A percentile compares a stretch with the other conserved stretches of the same genome.
Conservation (phyloP, 2,888 invertebrate species). For the Synanthedon vespiformis region DNA sequence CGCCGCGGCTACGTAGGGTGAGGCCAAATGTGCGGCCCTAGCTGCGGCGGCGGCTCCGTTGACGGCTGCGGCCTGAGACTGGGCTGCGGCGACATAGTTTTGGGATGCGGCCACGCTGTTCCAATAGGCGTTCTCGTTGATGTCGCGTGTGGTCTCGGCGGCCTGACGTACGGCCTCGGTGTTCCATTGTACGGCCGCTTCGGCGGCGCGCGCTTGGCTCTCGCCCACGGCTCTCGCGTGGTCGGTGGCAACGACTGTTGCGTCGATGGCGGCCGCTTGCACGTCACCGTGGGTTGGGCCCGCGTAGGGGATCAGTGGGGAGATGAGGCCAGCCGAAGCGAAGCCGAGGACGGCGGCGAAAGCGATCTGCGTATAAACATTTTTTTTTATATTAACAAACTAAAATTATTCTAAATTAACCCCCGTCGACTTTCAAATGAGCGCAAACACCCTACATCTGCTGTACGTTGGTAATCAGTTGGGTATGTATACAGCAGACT, state of each 20-base stretch:
- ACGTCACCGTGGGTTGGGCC: conserved; percentile 56
- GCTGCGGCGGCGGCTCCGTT: conserved; percentile 37
- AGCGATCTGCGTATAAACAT: conserved; percentile 34
- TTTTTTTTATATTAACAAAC: background rate
- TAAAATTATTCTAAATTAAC: background rate
- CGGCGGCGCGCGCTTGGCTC: conserved; percentile 45
- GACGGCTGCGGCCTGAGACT: conserved; percentile 52
- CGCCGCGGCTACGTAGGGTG: conserved; percentile 12
- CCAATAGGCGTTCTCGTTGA: conserved; percentile 61
- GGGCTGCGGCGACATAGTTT: conserved; percentile 55
- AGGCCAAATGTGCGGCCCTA: conserved; percentile 20
- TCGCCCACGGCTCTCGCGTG: conserved; percentile 43
- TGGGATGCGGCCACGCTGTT: conserved; percentile 49
- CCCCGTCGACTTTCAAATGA: too few relatives aligned
- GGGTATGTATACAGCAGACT: too few relatives aligned
- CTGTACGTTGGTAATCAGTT: too few relatives aligned
- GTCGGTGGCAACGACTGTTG: conserved; percentile 49
- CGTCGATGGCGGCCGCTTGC: conserved; percentile 59
- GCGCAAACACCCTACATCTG: too few relatives aligned
- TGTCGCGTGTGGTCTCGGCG: conserved; percentile 46
- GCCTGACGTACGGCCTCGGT: conserved; percentile 42
- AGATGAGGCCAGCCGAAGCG: conserved; percentile 52
- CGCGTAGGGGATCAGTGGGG: conserved; percentile 25
- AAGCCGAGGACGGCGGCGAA: conserved; percentile 64
- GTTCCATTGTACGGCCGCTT: conserved; percentile 49